Evolutionary conservation across 2,797 vertebrate genomes (phyloP), one percentile per base, ranked within the genome.

Genomic region (Coilia nasus): DNA sequence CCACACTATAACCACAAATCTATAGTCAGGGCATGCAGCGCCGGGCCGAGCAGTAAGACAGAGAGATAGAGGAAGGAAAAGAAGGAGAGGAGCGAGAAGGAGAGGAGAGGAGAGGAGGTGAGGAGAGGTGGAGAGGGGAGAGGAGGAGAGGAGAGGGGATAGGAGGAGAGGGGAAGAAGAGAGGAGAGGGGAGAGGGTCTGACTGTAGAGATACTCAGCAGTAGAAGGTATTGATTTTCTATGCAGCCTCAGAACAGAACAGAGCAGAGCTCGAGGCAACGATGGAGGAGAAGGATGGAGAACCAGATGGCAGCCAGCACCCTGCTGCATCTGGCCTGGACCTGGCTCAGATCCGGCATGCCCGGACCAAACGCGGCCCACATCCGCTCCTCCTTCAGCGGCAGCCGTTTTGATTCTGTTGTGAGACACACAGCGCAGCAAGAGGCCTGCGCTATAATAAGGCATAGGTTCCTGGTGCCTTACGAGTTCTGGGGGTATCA

Each of bases 301-400:
- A 67, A 23, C 25, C 62, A 67, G 11, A 67, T 67, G 62, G n/a
- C 62, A 67, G 62, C 10, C 7, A 21, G 7, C n/a, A 9, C 59
- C 9, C 17, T 62, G 21, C 21, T n/a, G 59, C 17, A 6, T 62
- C 59, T 14, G 62, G 62, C 23, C 3, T 7, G 12, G 25, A 14
- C 25, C 62, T 25, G n/a, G 23, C 23, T 87, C 87, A 89, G 89
- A 87, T 84, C 6, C 19, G 82, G 41, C 62, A 28, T 0, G 12
- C 3, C 0, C 11, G 62, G 23, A 9, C n/a, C 62, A 67, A 23
- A 28, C 23, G 11, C 23, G 62, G 62, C n/a, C 62, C 62, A 28
- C 23, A 28, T 28, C 23, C 25, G 23, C n/a, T n/a, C 11, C 23
- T 25, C 10, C n/a, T 25, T 9, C 11, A 14, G 62, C 62, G 23